Conservation (phyloP, 2,888 invertebrate genomes). For the Allacma fusca region DNA sequence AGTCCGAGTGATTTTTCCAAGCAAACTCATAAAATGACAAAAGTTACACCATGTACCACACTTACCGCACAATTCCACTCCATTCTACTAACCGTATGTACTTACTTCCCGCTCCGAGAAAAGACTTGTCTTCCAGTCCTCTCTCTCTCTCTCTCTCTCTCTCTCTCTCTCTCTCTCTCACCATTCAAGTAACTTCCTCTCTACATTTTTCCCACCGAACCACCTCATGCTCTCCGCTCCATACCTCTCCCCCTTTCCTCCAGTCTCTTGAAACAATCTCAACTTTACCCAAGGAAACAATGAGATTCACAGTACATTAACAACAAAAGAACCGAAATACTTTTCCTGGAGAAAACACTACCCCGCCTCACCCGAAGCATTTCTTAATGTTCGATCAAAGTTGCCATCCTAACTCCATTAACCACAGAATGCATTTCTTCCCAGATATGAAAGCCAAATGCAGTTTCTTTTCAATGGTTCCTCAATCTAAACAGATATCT, state of each 20-base stretch:
- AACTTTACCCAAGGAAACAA: conserved; percentile 12
- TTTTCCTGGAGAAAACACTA: not conserved
- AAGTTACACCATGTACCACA: conserved; percentile 26
- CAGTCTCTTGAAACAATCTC: not conserved
- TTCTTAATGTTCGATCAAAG: conserved; percentile 12
- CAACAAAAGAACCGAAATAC: not conserved
- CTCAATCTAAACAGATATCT: too few relatives aligned
- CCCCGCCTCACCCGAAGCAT: not conserved
- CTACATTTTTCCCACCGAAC: not conserved
- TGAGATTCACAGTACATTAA: conserved; percentile 12
- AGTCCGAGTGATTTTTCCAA: conserved; percentile 34
- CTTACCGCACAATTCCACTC: conserved; percentile 16
- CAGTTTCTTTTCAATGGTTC: too few relatives aligned
- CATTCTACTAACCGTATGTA: not conserved
- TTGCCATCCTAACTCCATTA: conserved; percentile 7
- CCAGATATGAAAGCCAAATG: not conserved
- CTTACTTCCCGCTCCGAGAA: not conserved
- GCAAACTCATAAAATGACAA: conserved; percentile 42
- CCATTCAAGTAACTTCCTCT: not conserved
- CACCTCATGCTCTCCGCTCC: not conserved
- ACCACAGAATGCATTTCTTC: not conserved
- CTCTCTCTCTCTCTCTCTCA: not conserved
- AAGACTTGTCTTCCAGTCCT: not conserved
- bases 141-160: too few relatives aligned
- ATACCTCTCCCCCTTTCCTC: not conserved